A percentile compares a stretch with the other conserved stretches of the same genome.
Evolutionary conservation across 2,797 vertebrate genomes (phyloP).

Genomic region (Lithobates sylvaticus): DNA sequence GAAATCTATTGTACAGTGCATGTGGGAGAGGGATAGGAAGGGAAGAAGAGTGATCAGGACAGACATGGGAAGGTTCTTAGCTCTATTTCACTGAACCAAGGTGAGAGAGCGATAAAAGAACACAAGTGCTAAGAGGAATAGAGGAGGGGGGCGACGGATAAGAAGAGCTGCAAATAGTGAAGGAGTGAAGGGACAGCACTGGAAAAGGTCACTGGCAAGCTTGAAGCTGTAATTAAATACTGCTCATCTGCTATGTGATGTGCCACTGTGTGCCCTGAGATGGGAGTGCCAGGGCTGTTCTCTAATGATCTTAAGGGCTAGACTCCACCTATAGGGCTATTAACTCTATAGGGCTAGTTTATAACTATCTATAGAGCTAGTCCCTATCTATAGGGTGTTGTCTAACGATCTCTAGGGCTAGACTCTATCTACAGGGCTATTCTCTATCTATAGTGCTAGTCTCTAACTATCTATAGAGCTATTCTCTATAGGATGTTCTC

Average conservation of each 20-base stretch:
- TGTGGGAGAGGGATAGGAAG: not conserved
- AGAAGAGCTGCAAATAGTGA: not conserved
- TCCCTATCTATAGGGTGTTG: no score
- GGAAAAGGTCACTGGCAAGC: slow-evolving; percentile 49
- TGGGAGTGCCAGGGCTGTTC: not conserved
- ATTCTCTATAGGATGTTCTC: no score
- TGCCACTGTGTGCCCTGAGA: slow-evolving; percentile 32
- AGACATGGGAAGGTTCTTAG: not conserved
- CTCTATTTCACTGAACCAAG: not conserved
- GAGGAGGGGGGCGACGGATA: not conserved
- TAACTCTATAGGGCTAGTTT: not conserved
- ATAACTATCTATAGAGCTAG: no score
- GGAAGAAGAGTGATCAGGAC: not conserved
- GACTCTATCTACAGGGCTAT: no score
- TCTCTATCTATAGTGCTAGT: no score
- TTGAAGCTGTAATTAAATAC: slow-evolving; percentile 55
- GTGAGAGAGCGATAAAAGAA: slow-evolving; percentile 17
- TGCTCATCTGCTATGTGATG: slow-evolving; percentile 6
- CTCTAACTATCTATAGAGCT: no score
- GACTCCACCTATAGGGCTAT: not conserved
- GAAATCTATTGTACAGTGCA: not conserved
- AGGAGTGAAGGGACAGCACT: slow-evolving; percentile 6
- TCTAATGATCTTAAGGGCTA: not conserved
- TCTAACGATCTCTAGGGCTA: no score
- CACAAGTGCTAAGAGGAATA: slow-evolving; percentile 8